These are phyloP conservation scores for Callinectes sapidus DNA, from an alignment of 2,888 invertebrate species.

Conservation along the genomic window DNA sequence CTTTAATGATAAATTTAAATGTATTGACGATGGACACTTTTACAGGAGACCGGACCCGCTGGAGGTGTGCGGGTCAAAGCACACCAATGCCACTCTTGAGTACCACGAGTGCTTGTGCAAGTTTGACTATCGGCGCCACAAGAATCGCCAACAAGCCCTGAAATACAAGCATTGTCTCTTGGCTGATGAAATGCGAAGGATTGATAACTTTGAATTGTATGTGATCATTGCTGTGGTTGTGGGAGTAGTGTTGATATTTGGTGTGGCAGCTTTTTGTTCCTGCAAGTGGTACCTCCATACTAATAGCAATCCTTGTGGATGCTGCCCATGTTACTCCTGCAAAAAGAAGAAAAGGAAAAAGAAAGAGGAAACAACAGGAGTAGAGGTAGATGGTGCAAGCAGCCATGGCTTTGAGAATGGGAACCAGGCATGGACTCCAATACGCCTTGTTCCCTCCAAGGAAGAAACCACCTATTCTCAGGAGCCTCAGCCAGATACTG, in stretches of 20 bases:
- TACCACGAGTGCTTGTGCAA: slow-evolving; percentile 71
- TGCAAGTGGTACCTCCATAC: slow-evolving; percentile 72
- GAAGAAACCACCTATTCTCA: background rate
- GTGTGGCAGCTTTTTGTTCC: slow-evolving; percentile 68
- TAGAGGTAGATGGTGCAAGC: slow-evolving; percentile 16
- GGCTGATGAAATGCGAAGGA: slow-evolving; percentile 70
- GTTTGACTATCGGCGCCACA: slow-evolving; percentile 59
- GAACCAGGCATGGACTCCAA: slow-evolving; percentile 61
- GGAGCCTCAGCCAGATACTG: background rate
- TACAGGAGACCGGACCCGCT: slow-evolving; percentile 64
- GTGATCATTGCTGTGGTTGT: slow-evolving; percentile 68
- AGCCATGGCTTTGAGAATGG: slow-evolving; percentile 42
- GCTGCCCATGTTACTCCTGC: slow-evolving; percentile 51
- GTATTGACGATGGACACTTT: background rate
- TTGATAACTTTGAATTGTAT: slow-evolving; percentile 69
- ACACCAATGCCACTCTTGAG: slow-evolving; percentile 67
- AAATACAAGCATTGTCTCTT: slow-evolving; percentile 69
- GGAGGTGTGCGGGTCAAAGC: slow-evolving; percentile 61
- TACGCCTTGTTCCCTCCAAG: slow-evolving; percentile 22
- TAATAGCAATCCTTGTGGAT: slow-evolving; percentile 69
- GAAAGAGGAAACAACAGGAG: slow-evolving; percentile 36
- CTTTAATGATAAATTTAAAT: background rate
- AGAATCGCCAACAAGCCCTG: slow-evolving; percentile 42
- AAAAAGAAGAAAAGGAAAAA: slow-evolving; percentile 65
- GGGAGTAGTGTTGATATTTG: slow-evolving; percentile 63